Conservation (phyloP, 2,888 invertebrate species). For the Aelia acuminata region DNA sequence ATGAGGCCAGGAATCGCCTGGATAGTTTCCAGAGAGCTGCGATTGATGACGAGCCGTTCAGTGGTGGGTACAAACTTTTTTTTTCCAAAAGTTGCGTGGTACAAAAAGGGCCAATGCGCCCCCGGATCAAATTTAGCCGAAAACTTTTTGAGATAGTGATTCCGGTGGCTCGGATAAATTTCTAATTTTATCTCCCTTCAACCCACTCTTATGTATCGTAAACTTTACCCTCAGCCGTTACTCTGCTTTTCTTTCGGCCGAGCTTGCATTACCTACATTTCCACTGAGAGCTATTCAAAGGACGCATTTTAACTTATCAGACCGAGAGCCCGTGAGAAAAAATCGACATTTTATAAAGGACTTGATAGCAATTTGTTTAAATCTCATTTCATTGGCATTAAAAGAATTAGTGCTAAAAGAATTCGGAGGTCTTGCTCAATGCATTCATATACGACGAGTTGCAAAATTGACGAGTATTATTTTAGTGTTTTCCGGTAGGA, state of each 20-base stretch:
- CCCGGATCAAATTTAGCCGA: slow-evolving; percentile 25
- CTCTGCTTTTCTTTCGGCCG: neutral
- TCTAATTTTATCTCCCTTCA: neutral
- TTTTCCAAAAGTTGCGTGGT: neutral
- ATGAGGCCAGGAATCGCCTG: neutral
- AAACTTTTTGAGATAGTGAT: slow-evolving; percentile 30
- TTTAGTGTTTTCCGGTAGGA: no score
- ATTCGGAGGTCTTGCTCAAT: no score
- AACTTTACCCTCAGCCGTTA: neutral
- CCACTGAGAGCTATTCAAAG: neutral
- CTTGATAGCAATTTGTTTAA: no score
- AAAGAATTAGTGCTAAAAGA: no score
- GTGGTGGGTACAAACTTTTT: slow-evolving; percentile 30
- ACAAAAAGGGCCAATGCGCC: neutral
- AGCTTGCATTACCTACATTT: neutral
- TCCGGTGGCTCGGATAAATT: neutral
- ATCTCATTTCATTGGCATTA: no score
- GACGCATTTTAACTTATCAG: no score
- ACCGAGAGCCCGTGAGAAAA: no score
- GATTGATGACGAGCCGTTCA: neutral
- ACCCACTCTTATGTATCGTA: neutral
- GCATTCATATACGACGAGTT: no score
- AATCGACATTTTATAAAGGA: no score
- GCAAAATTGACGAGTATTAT: no score
- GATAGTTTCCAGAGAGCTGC: slow-evolving; percentile 19